Percentiles rank a stretch among this genome's conserved stretches.
Evolutionary conservation across 2,113 vertebrate species (phyloP).

Genomic region (Excalfactoria chinensis): DNA sequence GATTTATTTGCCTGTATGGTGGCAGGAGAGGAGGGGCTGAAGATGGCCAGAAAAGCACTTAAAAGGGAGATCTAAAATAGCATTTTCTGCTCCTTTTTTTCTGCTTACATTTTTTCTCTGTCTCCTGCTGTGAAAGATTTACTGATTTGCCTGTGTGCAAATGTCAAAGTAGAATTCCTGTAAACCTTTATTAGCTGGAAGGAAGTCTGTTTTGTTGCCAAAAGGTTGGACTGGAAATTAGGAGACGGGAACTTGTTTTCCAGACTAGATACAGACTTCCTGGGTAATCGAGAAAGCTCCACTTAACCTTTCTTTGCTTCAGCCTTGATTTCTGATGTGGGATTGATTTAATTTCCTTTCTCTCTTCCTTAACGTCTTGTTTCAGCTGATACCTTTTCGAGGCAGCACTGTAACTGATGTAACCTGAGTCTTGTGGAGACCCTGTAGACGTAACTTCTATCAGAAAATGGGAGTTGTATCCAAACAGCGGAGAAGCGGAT

Average conservation of each 20-base stretch:
- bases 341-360: slow-evolving; percentile 27
- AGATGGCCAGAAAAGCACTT: background rate
- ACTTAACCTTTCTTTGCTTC: background rate
- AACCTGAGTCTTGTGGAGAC: background rate
- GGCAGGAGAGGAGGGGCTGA: background rate
- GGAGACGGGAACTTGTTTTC: background rate
- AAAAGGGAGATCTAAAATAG: background rate
- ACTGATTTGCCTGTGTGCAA: background rate
- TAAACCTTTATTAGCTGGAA: slow-evolving; percentile 31
- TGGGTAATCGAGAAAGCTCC: slow-evolving; percentile 15
- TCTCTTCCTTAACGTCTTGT: background rate
- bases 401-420: background rate
- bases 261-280: background rate
- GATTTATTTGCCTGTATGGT: background rate
- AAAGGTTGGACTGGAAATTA: slow-evolving; percentile 1
- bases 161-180: background rate
- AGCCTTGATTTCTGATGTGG: background rate
- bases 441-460: background rate
- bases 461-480: background rate
- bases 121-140: background rate
- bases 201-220: background rate
- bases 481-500: background rate
- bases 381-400: background rate
- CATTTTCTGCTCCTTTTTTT: background rate
- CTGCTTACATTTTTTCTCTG: background rate